A percentile compares a stretch with the other conserved stretches of the same genome.
These are phyloP conservation scores for Sthenelais limicola DNA, from an alignment of 2,888 invertebrate genomes.

Conservation along the genomic window DNA sequence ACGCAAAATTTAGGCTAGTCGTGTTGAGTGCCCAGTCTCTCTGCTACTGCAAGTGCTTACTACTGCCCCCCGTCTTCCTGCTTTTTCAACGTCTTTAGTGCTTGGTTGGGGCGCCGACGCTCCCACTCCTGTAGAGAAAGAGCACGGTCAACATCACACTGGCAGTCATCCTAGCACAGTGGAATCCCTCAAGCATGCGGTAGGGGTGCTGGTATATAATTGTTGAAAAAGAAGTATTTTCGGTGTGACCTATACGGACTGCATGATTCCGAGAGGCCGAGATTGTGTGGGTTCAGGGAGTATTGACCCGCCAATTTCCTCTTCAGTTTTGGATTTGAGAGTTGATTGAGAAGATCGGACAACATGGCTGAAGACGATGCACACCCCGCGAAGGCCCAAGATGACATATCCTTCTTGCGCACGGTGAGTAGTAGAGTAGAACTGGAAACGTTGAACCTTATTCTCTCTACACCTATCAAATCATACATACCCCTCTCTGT, in stretches of 20 bases:
- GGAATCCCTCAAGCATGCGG: constrained; percentile 11
- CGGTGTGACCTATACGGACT: constrained; percentile 8
- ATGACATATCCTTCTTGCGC: constrained; percentile 34
- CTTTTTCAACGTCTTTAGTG: no score
- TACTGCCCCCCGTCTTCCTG: no score
- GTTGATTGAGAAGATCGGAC: background rate
- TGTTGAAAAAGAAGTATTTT: background rate
- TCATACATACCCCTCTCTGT: no score
- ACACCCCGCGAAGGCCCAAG: constrained; percentile 21
- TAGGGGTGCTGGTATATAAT: background rate
- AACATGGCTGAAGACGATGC: constrained; percentile 23
- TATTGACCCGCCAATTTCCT: background rate
- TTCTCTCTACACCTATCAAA: no score
- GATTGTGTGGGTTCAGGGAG: background rate
- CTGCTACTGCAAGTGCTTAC: no score
- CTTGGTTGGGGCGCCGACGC: no score
- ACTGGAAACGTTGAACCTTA: no score
- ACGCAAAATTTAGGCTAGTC: no score
- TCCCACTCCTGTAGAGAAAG: background rate
- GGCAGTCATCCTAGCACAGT: background rate
- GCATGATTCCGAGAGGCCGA: background rate
- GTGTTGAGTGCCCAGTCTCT: no score
- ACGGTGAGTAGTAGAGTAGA: constrained; percentile 19
- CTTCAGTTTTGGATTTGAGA: constrained; percentile 1
- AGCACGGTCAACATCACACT: background rate